These are phyloP conservation scores for Acholoe squamosa DNA, from an alignment of 2,888 invertebrate species.

Conservation along the genomic window DNA sequence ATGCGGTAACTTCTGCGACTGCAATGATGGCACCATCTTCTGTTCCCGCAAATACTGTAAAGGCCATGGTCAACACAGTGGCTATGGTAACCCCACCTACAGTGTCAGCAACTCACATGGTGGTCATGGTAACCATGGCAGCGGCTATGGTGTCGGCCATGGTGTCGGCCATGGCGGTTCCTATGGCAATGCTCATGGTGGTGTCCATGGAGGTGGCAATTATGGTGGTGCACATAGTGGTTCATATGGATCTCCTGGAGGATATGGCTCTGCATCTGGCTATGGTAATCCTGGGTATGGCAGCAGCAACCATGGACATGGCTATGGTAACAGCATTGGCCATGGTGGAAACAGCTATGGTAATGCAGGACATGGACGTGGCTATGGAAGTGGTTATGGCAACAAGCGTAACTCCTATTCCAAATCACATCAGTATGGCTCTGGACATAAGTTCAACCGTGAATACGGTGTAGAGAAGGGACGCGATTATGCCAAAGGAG, in stretches of 20 bases:
- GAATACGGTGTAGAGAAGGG: conserved; percentile 32
- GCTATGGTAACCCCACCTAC: background rate
- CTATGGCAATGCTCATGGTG: background rate
- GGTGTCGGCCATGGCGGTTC: background rate
- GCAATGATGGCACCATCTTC: conserved; percentile 57
- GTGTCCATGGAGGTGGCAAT: background rate
- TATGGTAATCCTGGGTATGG: background rate
- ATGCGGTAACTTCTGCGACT: conserved; percentile 57
- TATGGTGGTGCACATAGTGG: background rate
- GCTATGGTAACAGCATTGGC: background rate
- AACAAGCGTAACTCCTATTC: background rate
- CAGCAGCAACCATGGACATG: background rate
- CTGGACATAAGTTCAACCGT: conserved; percentile 21
- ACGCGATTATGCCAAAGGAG: conserved; percentile 19
- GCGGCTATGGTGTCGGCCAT: background rate
- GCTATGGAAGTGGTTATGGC: background rate
- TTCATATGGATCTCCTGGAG: background rate
- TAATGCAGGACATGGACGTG: background rate
- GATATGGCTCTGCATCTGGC: conserved; percentile 8
- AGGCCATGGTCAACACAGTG: background rate
- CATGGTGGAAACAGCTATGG: background rate
- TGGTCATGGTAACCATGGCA: background rate
- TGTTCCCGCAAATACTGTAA: conserved; percentile 29
- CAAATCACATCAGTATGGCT: conserved; percentile 37
- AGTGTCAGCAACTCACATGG: background rate